phyloP scores from a whole-genome alignment of 1,140 invertebrate species.

The Drosophila saltans region DNA sequence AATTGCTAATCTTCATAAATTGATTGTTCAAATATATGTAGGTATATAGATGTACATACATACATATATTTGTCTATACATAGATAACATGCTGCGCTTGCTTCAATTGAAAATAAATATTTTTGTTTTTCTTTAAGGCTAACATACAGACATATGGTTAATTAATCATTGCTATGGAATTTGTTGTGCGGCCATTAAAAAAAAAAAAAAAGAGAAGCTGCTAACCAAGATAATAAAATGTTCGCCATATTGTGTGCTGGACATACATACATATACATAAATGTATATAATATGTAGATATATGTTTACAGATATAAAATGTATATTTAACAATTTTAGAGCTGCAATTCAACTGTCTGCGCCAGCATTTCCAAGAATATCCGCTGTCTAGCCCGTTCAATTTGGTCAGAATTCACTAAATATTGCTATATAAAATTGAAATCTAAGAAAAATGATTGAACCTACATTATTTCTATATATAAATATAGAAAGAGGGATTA shows the following conservation, averaged over 20 bases:
- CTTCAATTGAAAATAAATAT: conserved; percentile 62
- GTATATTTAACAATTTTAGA: background rate
- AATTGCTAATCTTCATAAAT: conserved; percentile 79
- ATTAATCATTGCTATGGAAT: conserved; percentile 79
- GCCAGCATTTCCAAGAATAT: conserved; percentile 44
- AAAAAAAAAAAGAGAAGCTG: conserved; percentile 28
- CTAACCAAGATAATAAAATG: conserved; percentile 66
- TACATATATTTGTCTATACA: conserved; percentile 14
- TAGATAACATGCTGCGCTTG: conserved; percentile 37
- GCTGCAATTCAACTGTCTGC: conserved; percentile 21
- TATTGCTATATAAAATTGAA: conserved; percentile 48
- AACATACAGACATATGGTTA: conserved; percentile 52
- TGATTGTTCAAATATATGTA: conserved; percentile 62
- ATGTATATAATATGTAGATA: conserved; percentile 10
- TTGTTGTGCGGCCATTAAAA: conserved; percentile 60
- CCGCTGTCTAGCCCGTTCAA: conserved; percentile 14
- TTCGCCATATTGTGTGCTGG: conserved; percentile 58
- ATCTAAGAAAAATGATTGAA: conserved; percentile 37
- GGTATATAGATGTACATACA: conserved; percentile 4
- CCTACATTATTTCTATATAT: conserved; percentile 3
- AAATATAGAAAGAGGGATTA: too few species aligned
- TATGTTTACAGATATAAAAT: conserved; percentile 6
- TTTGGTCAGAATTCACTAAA: conserved; percentile 36
- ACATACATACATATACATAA: conserved; percentile 24
- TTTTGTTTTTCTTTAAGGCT: conserved; percentile 62